Conservation (phyloP, 1,140 invertebrate species). For the Homarus americanus region DNA sequence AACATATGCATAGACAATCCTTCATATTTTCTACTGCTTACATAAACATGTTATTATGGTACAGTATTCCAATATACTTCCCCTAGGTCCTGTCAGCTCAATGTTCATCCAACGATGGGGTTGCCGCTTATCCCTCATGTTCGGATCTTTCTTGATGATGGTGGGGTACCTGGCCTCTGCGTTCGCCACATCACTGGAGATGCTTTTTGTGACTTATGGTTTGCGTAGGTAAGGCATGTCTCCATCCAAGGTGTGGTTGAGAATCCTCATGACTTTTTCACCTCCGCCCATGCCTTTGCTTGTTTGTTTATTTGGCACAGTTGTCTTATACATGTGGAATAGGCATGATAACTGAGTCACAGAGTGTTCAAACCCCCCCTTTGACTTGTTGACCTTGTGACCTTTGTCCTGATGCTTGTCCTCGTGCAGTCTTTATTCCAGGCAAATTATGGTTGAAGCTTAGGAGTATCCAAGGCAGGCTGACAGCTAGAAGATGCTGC, state of each 20-base stretch:
- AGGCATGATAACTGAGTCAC: constrained; percentile 64
- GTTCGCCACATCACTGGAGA: constrained; percentile 79
- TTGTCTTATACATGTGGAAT: constrained; percentile 70
- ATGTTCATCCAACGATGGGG: constrained; percentile 77
- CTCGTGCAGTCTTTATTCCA: constrained; percentile 62
- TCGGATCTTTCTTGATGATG: constrained; percentile 79
- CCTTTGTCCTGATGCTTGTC: constrained; percentile 48
- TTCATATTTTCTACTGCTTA: no score
- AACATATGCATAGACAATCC: no score
- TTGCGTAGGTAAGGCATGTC: constrained; percentile 79
- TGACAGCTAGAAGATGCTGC: constrained; percentile 51
- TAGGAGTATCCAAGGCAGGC: constrained; percentile 53
- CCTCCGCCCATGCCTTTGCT: constrained; percentile 13
- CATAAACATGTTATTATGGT: no score
- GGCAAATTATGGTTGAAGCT: constrained; percentile 51
- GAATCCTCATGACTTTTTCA: background rate
- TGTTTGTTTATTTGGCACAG: constrained; percentile 47
- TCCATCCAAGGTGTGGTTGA: background rate
- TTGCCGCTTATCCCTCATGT: constrained; percentile 80
- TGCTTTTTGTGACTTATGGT: constrained; percentile 81
- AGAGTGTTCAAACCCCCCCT: constrained; percentile 11
- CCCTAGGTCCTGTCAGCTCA: constrained; percentile 76
- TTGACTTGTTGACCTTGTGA: constrained; percentile 21
- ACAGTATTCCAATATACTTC: background rate
- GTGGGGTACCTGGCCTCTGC: constrained; percentile 80